Evolutionary conservation across 2,797 vertebrate species (phyloP), one percentile per base, ranked within the genome.

Genomic region (Gymnoscopelus braueri): DNA sequence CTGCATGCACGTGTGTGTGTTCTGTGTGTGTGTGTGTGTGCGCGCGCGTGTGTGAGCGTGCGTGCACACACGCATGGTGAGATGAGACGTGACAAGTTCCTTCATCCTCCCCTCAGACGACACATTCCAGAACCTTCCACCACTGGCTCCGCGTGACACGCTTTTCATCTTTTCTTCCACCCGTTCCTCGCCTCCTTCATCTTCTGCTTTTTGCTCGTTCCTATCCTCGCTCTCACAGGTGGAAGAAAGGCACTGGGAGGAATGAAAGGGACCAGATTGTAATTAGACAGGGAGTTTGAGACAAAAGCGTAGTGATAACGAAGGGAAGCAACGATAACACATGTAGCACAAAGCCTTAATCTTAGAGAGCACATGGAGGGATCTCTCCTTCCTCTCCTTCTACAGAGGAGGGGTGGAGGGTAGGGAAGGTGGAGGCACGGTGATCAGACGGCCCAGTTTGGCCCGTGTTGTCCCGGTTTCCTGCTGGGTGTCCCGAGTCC

Each of bases 101-200:
- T 92, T 92, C 92, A 92, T 91, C 92, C 88, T 92, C 83, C 89
- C 92, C 90, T 91, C 88, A 89, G 91, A 92, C 86, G 75, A 68
- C 77, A 62, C 87, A 83, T 90, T 91, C 88, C 84, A 80, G 87
- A 82, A 77, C 82, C 84, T 90, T 89, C 86, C 55, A 76, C 84
- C 83, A 88, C 81, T 87, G 85, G 83, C 79, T 88, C 78, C 63
- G 80, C 83, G 83, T 85, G 87, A 4, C 60, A 10, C 49, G 69
- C 88, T 85, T 89, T 91, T 92, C 88, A 89, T 90, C 87, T 92
- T 84, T 84, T 24, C 79, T 71, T 85, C 80, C 66, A 78, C 77
- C 74, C 75, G 52, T 79, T 83, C 72, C 39, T 80, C 78, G 73
- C 82, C 77, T 59, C 70, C 82, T 81, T 71, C 39, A 44, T 26